These are phyloP conservation scores for Cheilosia impressa DNA, from an alignment of 2,888 invertebrate genomes.

Conservation along the genomic window DNA sequence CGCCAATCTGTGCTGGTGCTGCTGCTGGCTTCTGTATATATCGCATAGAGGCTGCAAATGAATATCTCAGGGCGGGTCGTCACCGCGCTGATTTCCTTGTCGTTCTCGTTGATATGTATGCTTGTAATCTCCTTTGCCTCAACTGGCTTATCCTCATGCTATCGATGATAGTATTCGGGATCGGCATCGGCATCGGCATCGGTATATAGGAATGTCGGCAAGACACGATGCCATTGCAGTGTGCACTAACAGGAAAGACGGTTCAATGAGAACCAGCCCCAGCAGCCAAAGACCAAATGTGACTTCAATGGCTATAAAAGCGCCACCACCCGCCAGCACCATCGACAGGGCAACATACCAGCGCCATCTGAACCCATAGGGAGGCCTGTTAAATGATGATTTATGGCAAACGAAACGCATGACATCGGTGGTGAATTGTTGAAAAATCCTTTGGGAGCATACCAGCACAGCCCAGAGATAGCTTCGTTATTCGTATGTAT, in stretches of 20 bases:
- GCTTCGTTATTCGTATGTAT: conserved; percentile 33
- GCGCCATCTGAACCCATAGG: conserved; percentile 50
- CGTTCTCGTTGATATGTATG: conserved; percentile 65
- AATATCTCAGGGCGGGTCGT: conserved; percentile 66
- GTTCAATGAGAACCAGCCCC: conserved; percentile 38
- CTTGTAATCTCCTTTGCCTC: conserved; percentile 53
- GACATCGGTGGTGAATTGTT: conserved; percentile 58
- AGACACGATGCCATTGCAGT: conserved; percentile 38
- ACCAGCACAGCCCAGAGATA: conserved; percentile 29
- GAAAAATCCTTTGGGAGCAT: conserved; percentile 46
- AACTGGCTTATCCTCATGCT: conserved; percentile 57
- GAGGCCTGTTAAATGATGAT: conserved; percentile 69
- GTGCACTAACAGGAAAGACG: conserved; percentile 36
- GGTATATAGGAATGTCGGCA: neutral
- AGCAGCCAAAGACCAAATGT: conserved; percentile 63
- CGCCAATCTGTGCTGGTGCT: conserved; percentile 47
- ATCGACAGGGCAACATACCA: neutral
- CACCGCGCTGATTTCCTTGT: conserved; percentile 69
- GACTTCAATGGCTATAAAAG: conserved; percentile 59
- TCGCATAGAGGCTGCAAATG: conserved; percentile 36
- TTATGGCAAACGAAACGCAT: conserved; percentile 68
- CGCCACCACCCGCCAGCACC: conserved; percentile 18
- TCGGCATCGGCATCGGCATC: neutral
- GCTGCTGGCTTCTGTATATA: conserved; percentile 1
- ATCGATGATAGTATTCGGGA: conserved; percentile 63